Conservation (phyloP, 1,140 invertebrate species). For the Drosophila lacertosa region DNA sequence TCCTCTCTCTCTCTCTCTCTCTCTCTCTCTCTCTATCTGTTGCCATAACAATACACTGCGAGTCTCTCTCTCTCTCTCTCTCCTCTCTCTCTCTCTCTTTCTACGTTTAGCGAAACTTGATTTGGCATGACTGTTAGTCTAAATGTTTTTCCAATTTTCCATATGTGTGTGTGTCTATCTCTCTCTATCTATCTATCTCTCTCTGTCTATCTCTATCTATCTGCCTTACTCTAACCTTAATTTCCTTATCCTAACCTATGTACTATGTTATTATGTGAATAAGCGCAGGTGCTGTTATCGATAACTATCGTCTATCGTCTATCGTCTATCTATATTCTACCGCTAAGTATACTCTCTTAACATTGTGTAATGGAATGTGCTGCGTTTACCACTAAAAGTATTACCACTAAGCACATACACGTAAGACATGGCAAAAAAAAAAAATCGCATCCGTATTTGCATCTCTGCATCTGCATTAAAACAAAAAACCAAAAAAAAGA, state of each 20-base stretch:
- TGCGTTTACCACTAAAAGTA: conserved; percentile 54
- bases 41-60: conserved; percentile 49
- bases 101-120: conserved; percentile 69
- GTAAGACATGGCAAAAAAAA: conserved; percentile 14
- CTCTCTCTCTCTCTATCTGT: conserved; percentile 5
- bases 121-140: conserved; percentile 79
- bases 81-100: conserved; percentile 24
- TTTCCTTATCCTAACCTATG: conserved; percentile 20
- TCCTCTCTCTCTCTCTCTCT: conserved; percentile 3
- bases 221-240: conserved; percentile 23
- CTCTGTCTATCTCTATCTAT: conserved; percentile 15
- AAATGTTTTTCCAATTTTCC: conserved; percentile 67
- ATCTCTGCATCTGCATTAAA: conserved; percentile 26
- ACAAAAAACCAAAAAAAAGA: not conserved
- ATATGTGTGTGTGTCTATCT: conserved; percentile 47
- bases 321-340: conserved; percentile 35
- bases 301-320: conserved; percentile 37
- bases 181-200: conserved; percentile 29
- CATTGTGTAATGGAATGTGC: conserved; percentile 58
- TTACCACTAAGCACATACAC: conserved; percentile 51
- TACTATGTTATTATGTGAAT: conserved; percentile 28
- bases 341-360: no score
- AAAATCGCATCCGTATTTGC: conserved; percentile 22
- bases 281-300: conserved; percentile 51
- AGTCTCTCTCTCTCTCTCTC: conserved; percentile 23